A percentile compares a stretch with the other conserved stretches of the same genome.
Evolutionary conservation across 2,113 vertebrate species (phyloP).

Genomic region (Amblyopsis rosae): DNA sequence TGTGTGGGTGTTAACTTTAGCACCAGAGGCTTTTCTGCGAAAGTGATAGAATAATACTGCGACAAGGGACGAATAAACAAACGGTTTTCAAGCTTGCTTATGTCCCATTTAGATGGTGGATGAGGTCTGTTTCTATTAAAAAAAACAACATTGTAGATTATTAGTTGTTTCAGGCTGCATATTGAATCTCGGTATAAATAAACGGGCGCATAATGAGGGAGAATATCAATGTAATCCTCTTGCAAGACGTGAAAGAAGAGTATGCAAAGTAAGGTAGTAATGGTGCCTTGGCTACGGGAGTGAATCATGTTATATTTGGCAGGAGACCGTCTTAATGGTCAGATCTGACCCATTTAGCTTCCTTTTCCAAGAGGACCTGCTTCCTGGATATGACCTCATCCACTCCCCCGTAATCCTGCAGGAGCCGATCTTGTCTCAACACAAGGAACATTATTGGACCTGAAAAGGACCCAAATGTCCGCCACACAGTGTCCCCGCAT

Average conservation of each 20-base stretch:
- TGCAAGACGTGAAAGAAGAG: conserved; percentile 46
- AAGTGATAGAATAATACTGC: conserved; percentile 52
- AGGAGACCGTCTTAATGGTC: conserved; percentile 26
- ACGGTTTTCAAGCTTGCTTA: conserved; percentile 51
- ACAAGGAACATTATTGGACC: conserved; percentile 53
- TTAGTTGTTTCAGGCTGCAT: conserved; percentile 47
- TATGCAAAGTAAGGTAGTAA: conserved; percentile 33
- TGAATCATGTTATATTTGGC: conserved; percentile 48
- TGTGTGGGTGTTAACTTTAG: conserved; percentile 54
- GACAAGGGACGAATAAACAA: conserved; percentile 54
- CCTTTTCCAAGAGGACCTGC: conserved; percentile 56
- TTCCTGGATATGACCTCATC: conserved; percentile 60
- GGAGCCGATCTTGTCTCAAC: conserved; percentile 65
- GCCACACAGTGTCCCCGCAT: conserved; percentile 35
- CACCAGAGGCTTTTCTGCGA: conserved; percentile 36
- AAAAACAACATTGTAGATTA: conserved; percentile 46
- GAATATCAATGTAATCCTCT: conserved; percentile 55
- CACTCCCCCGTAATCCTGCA: conserved; percentile 65
- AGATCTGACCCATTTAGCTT: conserved; percentile 72
- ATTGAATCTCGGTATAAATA: conserved; percentile 43
- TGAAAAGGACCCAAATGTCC: conserved; percentile 62
- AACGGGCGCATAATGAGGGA: conserved; percentile 36
- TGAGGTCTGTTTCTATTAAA: conserved; percentile 42
- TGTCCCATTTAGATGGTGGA: conserved; percentile 49
- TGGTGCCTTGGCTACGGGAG: conserved; percentile 36